phyloP scores from a whole-genome alignment of 2,888 invertebrate species.

The Melangyna quadrimaculata region DNA sequence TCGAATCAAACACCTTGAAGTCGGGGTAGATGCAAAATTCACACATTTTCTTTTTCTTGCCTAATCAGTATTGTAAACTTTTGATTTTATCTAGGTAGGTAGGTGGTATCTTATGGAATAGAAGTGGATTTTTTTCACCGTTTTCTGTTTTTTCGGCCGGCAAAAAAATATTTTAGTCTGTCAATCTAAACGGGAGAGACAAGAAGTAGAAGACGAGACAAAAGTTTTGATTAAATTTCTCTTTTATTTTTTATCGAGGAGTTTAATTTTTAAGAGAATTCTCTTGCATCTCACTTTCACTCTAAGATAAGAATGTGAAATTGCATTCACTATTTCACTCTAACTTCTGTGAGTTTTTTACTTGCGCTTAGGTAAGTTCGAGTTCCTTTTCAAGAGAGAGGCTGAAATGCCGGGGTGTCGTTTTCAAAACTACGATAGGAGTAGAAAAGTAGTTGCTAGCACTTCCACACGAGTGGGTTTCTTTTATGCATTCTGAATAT shows the following conservation, averaged over 20 bases:
- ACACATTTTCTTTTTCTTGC: not conserved
- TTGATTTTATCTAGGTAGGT: slow-evolving; percentile 26
- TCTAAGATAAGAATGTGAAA: not conserved
- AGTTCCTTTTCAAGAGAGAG: not conserved
- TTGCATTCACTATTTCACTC: slow-evolving; percentile 65
- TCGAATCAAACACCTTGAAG: not conserved
- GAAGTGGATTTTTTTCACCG: not conserved
- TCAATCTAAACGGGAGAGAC: not conserved
- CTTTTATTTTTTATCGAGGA: not conserved
- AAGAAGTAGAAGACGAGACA: slow-evolving; percentile 32
- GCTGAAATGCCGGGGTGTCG: not conserved
- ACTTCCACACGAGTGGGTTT: too few species aligned
- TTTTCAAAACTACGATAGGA: not conserved
- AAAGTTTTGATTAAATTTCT: slow-evolving; percentile 12
- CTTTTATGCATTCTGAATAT: too few species aligned
- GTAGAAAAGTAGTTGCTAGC: not conserved
- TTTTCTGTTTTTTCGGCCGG: slow-evolving; percentile 28
- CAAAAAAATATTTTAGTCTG: slow-evolving; percentile 20
- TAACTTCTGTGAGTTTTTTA: not conserved
- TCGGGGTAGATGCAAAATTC: not conserved
- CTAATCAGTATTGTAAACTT: slow-evolving; percentile 37
- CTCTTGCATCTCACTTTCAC: slow-evolving; percentile 43
- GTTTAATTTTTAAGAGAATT: slow-evolving; percentile 24
- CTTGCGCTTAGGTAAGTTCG: not conserved
- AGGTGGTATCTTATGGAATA: not conserved